A percentile compares a stretch with the other conserved stretches of the same genome.
These are phyloP conservation scores for Chaetura pelagica DNA, from an alignment of 2,113 vertebrate genomes.

Conservation along the genomic window DNA sequence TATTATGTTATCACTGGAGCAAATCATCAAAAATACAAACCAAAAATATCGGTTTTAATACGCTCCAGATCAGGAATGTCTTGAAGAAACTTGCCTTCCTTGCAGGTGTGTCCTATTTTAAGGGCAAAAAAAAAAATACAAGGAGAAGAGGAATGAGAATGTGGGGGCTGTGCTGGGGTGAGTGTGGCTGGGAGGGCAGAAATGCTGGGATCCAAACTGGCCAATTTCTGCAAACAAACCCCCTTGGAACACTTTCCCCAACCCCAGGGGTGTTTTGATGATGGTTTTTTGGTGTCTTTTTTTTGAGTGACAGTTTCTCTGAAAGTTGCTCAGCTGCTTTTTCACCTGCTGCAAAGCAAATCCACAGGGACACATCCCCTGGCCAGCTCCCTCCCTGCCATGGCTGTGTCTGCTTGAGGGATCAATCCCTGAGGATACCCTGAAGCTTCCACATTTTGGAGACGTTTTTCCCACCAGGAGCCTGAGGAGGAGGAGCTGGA, in stretches of 20 bases:
- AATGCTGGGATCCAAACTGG: neutral
- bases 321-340: neutral
- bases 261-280: neutral
- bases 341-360: neutral
- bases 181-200: neutral
- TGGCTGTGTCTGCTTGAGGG: neutral
- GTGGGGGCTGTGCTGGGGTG: neutral
- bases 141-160: neutral
- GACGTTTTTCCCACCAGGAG: neutral
- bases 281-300: neutral
- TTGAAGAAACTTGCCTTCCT: slow-evolving; percentile 37
- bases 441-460: neutral
- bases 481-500: neutral
- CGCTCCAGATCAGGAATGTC: slow-evolving; percentile 52
- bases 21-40: slow-evolving; percentile 71
- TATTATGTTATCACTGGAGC: slow-evolving; percentile 62
- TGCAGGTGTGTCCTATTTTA: slow-evolving; percentile 70
- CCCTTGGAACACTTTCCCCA: accelerated
- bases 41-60: slow-evolving; percentile 62
- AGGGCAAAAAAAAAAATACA: neutral
- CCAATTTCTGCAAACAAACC: neutral
- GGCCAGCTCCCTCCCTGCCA: accelerated
- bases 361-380: accelerated
- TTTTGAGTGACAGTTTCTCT: neutral
- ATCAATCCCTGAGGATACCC: neutral